Percentiles rank a stretch among this genome's conserved stretches.
These are phyloP conservation scores for Philopotamus ludificatus DNA, from an alignment of 1,140 invertebrate genomes.

Conservation along the genomic window DNA sequence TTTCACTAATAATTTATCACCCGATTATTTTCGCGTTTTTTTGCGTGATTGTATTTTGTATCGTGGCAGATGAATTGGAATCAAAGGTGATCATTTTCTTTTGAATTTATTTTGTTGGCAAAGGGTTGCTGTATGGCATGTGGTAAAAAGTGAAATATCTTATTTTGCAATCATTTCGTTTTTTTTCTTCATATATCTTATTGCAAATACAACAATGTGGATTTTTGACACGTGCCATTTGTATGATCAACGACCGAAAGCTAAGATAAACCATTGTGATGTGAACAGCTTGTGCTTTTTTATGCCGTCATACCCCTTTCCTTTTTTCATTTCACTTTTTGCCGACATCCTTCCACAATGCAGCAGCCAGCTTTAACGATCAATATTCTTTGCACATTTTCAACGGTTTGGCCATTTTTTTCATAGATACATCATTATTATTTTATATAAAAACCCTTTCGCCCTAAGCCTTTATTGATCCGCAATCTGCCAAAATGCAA, in stretches of 20 bases:
- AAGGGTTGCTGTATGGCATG: too few species aligned
- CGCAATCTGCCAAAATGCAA: background rate
- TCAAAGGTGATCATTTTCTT: too few species aligned
- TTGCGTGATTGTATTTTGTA: too few species aligned
- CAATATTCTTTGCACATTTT: conserved; percentile 19
- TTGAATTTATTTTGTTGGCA: too few species aligned
- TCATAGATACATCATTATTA: background rate
- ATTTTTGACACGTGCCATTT: conserved; percentile 22
- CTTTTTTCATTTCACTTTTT: conserved; percentile 12
- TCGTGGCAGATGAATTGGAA: too few species aligned
- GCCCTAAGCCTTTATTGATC: conserved; percentile 12
- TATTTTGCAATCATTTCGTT: too few species aligned
- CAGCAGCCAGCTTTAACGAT: background rate
- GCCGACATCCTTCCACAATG: too few species aligned
- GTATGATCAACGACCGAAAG: conserved; percentile 7
- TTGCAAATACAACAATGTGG: background rate
- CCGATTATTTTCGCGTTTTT: too few species aligned
- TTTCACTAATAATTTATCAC: too few species aligned
- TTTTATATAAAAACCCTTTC: conserved; percentile 4
- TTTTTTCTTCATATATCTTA: too few species aligned
- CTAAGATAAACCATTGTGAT: conserved; percentile 15
- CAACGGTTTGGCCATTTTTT: conserved; percentile 12
- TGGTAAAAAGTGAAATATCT: too few species aligned
- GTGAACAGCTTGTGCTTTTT: conserved; percentile 23
- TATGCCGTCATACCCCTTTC: conserved; percentile 3